phyloP scores from a whole-genome alignment of 2,113 vertebrate species.

The Parotia lawesii region DNA sequence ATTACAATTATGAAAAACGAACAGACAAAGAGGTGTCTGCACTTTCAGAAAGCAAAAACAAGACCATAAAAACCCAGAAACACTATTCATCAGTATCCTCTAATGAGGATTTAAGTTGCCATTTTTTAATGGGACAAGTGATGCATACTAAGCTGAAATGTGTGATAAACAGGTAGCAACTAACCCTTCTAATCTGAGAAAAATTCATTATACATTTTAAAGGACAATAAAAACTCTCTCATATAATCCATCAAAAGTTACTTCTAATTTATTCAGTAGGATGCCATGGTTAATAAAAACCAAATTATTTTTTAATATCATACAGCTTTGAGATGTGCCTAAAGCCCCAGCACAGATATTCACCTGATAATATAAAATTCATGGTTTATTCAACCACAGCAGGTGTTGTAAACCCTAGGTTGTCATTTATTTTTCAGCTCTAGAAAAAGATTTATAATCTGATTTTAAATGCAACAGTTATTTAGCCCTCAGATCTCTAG shows the following conservation, averaged over 20 bases:
- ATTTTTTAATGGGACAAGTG: not conserved
- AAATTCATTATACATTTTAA: not conserved
- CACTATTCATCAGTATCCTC: not conserved
- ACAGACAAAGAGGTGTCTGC: not conserved
- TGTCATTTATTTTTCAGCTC: constrained; percentile 52
- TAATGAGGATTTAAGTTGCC: not conserved
- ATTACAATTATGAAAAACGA: not conserved
- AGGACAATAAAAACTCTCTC: not conserved
- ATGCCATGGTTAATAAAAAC: constrained; percentile 32
- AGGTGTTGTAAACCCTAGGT: constrained; percentile 33
- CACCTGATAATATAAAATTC: constrained; percentile 48
- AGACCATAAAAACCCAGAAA: not conserved
- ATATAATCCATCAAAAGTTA: constrained; percentile 18
- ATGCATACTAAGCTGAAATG: not conserved
- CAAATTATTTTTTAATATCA: constrained; percentile 59
- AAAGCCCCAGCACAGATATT: constrained; percentile 15
- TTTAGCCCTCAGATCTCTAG: constrained; percentile 21
- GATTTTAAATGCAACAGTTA: constrained; percentile 31
- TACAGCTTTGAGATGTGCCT: constrained; percentile 25
- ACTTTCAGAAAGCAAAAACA: not conserved
- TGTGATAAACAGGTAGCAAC: not conserved
- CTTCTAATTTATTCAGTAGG: constrained; percentile 50
- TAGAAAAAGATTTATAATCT: constrained; percentile 51
- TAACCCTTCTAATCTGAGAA: not conserved
- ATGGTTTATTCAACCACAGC: constrained; percentile 59